Evolutionary conservation across 2,797 vertebrate genomes (phyloP), one percentile per base, ranked within the genome.

Genomic region (Varecia variegata): DNA sequence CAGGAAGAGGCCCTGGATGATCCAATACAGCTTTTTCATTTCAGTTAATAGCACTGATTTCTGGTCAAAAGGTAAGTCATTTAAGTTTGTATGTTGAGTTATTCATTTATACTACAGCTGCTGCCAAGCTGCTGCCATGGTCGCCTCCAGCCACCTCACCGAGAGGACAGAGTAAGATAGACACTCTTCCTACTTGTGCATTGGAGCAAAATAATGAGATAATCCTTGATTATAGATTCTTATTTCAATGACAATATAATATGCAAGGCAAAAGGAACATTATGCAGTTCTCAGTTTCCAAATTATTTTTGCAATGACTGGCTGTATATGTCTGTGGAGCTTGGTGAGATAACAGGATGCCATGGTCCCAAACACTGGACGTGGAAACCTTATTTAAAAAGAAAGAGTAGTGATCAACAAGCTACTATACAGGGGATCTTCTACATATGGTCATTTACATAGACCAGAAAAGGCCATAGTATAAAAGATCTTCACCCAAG

Each of bases 51-150:
- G 74, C 65, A 80, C 52, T 89, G 86, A 88, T 94, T 96, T 96
- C 92, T 96, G 88, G 70, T 70, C 58, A 7, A 89, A 85, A 96
- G 97, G 92, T 84, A 88, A 96, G 77, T 97, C 74, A 76, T 94
- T 88, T 21, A 87, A 97, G n/a, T 95, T 96, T 91, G 85, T 56
- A 47, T 71, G 18, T 47, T 40, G 32, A 96, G 40, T 94, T 97
- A 96, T 9, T 58, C 88, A 74, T 76, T 95, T 43, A 50, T 67
- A 96, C 50, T 11, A 12, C 43, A 45, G 43, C 43, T 45, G 43
- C 43, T 45, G 10, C 43, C 43, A 45, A 45, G 43, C 43, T 2
- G 43, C 43, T 45, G 43, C 43, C 10, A 10, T 45, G 43, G 43
- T 45, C 10, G 10, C 43, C 43, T 45, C 10, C 43, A 45, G 43